Evolutionary conservation across 2,888 invertebrate species (phyloP).

Genomic region (Linnaemya tessellans): DNA sequence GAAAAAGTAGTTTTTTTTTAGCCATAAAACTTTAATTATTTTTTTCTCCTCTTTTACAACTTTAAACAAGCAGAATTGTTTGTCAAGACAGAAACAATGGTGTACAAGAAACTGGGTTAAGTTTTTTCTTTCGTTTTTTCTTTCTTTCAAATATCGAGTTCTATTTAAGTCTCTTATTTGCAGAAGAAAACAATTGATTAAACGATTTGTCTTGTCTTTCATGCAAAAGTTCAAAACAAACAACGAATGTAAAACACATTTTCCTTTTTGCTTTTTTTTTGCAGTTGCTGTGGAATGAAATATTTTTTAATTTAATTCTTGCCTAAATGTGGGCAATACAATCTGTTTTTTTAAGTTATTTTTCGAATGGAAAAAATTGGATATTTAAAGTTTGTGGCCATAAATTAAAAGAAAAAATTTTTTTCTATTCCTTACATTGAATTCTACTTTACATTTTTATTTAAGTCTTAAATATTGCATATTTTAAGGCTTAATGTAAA

Average conservation of each 20-base stretch:
- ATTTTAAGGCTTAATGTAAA: not conserved
- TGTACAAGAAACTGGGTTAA: constrained; percentile 57
- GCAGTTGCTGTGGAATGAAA: not conserved
- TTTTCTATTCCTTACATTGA: no score
- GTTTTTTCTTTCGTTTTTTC: not conserved
- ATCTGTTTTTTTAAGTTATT: not conserved
- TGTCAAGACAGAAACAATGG: constrained; percentile 50
- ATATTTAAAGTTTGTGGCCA: not conserved
- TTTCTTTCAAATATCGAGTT: not conserved
- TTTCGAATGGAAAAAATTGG: not conserved
- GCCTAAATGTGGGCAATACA: constrained; percentile 54
- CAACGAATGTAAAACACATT: constrained; percentile 11
- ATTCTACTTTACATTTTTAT: not conserved
- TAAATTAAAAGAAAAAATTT: not conserved
- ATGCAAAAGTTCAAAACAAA: constrained; percentile 37
- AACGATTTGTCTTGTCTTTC: constrained; percentile 65
- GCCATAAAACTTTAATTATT: constrained; percentile 35
- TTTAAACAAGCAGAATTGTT: constrained; percentile 28
- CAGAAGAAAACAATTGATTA: constrained; percentile 54
- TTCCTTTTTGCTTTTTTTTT: not conserved
- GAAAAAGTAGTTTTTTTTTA: constrained; percentile 46
- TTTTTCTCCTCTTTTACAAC: constrained; percentile 7
- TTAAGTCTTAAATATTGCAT: not conserved
- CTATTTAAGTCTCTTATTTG: constrained; percentile 27
- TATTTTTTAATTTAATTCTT: not conserved